Percentiles rank a stretch among this genome's conserved stretches.
phyloP scores from a whole-genome alignment of 2,797 vertebrate genomes.

The Thamnophis elegans region DNA sequence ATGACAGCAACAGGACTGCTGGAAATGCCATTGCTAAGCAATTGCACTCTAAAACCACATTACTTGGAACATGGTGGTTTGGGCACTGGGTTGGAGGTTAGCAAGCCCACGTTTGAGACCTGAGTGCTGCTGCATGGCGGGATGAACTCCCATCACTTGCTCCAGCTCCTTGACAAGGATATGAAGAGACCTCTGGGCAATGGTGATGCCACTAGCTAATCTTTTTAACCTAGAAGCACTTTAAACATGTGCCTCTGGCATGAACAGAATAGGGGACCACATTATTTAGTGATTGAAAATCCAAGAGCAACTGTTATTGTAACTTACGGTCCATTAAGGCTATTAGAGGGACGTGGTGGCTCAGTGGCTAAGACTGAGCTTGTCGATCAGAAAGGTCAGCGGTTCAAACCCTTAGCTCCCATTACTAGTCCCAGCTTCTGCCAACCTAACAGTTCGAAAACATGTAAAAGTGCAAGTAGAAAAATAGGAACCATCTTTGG shows the following conservation, averaged over 20 bases:
- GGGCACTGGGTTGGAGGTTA: background rate
- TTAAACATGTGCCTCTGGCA: background rate
- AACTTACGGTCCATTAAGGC: background rate
- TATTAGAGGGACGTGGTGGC: no score
- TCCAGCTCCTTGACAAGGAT: background rate
- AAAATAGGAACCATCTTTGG: no score
- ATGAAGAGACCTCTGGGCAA: background rate
- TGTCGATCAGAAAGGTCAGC: no score
- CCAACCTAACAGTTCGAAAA: no score
- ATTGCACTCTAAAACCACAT: background rate
- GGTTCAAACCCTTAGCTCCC: no score
- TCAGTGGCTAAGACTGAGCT: no score
- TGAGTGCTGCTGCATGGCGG: background rate
- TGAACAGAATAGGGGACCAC: background rate
- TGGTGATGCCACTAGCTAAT: background rate
- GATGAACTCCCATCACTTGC: background rate
- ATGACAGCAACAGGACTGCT: background rate
- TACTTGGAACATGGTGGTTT: background rate
- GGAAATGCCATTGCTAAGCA: background rate
- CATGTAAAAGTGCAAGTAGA: no score
- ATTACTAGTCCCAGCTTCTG: no score
- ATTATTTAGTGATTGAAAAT: background rate
- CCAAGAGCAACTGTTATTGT: background rate
- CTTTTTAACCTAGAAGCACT: background rate
- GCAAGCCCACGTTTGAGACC: background rate